A percentile compares a stretch with the other conserved stretches of the same genome.
phyloP scores from a whole-genome alignment of 2,113 vertebrate genomes.

The Corythornis vintsioides region DNA sequence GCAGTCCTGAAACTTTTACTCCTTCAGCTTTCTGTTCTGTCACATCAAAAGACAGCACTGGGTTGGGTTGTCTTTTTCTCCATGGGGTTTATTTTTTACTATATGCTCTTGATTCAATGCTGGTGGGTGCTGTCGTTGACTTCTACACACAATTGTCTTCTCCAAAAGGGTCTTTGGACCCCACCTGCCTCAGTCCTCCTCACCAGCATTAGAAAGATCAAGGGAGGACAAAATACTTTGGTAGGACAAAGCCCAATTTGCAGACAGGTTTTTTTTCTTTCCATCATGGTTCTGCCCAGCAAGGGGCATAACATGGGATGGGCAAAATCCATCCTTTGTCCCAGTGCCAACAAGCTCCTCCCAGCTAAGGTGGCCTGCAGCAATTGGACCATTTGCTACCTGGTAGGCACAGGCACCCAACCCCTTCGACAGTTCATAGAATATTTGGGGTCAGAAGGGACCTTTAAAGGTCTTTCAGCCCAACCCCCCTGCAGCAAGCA shows the following conservation, averaged over 20 bases:
- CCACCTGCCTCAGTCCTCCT: background rate
- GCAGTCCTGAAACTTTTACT: background rate
- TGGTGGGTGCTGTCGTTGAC: background rate
- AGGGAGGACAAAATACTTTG: background rate
- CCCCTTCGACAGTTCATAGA: background rate
- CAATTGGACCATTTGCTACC: background rate
- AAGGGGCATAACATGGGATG: fast-evolving
- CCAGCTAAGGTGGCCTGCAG: background rate
- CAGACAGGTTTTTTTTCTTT: background rate
- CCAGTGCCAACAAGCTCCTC: background rate
- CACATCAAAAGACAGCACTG: background rate
- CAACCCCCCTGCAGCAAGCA: background rate
- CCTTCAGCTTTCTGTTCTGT: background rate
- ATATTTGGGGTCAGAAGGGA: background rate
- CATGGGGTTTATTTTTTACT: background rate
- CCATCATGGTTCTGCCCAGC: fast-evolving
- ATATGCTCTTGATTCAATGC: background rate
- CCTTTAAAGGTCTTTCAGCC: background rate
- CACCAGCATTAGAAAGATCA: background rate
- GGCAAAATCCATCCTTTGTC: background rate
- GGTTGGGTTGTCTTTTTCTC: background rate
- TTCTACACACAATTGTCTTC: background rate
- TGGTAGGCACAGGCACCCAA: background rate
- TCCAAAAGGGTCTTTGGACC: background rate
- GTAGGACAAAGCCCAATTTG: background rate